Conservation (phyloP, 2,888 invertebrate genomes). For the Diogma glabrata region DNA sequence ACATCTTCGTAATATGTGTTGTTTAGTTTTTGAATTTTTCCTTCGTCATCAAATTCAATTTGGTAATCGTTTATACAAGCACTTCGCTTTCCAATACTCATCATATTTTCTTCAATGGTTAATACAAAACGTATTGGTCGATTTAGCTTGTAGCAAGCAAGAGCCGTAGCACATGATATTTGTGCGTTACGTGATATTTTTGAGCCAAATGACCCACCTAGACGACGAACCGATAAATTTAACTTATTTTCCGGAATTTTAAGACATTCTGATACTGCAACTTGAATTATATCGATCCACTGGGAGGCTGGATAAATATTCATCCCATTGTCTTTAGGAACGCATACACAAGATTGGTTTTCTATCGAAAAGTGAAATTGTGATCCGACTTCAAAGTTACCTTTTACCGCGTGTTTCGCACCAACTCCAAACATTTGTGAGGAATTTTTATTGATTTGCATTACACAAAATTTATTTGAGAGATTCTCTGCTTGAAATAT, state of each 20-base stretch:
- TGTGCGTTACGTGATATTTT: constrained; percentile 54
- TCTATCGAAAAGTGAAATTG: constrained; percentile 73
- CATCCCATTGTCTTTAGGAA: constrained; percentile 59
- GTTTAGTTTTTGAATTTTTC: constrained; percentile 55
- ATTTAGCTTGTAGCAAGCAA: constrained; percentile 47
- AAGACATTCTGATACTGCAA: constrained; percentile 43
- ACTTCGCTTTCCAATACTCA: constrained; percentile 52
- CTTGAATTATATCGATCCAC: constrained; percentile 48
- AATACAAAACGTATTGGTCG: constrained; percentile 61
- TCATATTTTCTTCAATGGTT: constrained; percentile 61
- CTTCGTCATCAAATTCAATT: constrained; percentile 47
- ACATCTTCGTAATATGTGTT: constrained; percentile 43
- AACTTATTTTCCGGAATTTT: constrained; percentile 51
- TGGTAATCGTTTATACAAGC: constrained; percentile 53
- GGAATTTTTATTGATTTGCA: background rate
- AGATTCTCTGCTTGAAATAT: too few species aligned
- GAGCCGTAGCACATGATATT: constrained; percentile 51
- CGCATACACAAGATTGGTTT: constrained; percentile 51
- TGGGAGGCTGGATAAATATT: constrained; percentile 54
- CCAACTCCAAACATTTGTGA: background rate
- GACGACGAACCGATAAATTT: constrained; percentile 53
- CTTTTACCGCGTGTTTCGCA: constrained; percentile 35
- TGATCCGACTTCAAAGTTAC: constrained; percentile 43
- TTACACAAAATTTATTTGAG: too few species aligned
- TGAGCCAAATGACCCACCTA: constrained; percentile 74